A percentile compares a stretch with the other conserved stretches of the same genome.
phyloP scores from a whole-genome alignment of 2,888 invertebrate species.

The Chironomus riparius region DNA sequence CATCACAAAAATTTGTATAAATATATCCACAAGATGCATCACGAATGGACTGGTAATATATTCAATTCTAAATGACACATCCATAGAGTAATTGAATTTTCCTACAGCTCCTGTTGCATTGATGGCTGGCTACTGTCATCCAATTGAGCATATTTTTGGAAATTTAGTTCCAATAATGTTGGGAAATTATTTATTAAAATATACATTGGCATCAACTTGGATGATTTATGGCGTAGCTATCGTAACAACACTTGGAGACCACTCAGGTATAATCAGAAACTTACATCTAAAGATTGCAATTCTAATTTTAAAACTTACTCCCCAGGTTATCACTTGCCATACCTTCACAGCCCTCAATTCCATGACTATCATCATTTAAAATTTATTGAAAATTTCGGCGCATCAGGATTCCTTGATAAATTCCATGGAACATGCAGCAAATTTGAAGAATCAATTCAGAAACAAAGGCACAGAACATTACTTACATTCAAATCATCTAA shows the following conservation, averaged over 20 bases:
- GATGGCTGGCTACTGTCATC: background rate
- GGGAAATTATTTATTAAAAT: background rate
- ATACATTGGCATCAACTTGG: background rate
- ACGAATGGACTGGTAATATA: background rate
- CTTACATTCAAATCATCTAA: background rate
- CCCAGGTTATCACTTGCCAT: slow-evolving; percentile 9
- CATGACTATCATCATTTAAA: slow-evolving; percentile 23
- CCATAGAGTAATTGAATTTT: background rate
- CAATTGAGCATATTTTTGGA: slow-evolving; percentile 3
- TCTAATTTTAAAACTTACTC: background rate
- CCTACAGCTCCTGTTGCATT: background rate
- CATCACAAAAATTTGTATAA: slow-evolving; percentile 10
- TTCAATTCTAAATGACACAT: no score
- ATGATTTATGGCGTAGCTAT: background rate
- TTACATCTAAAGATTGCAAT: background rate
- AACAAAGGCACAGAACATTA: background rate
- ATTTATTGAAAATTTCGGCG: slow-evolving; percentile 1
- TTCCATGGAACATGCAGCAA: background rate
- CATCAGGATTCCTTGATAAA: background rate
- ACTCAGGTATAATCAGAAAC: background rate
- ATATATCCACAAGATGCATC: slow-evolving; percentile 11
- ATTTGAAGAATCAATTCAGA: background rate
- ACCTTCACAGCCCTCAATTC: background rate
- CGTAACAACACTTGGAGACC: background rate
- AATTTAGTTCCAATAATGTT: background rate